A percentile compares a stretch with the other conserved stretches of the same genome.
phyloP scores from a whole-genome alignment of 1,140 invertebrate genomes.

The Melipona quadrifasciata region DNA sequence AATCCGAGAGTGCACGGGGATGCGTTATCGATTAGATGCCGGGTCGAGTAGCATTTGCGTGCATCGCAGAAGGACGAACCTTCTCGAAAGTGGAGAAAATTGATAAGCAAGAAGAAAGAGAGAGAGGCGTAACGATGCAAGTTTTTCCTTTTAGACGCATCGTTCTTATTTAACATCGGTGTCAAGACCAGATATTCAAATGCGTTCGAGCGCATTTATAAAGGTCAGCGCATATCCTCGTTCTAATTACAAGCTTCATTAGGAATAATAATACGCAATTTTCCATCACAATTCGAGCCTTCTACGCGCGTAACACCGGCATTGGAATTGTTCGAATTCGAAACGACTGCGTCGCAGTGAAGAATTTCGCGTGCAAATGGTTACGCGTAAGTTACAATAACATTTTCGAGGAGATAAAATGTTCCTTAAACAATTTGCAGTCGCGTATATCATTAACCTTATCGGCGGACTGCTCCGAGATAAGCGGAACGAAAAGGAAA shows the following conservation, averaged over 20 bases:
- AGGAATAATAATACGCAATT: neutral
- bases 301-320: neutral
- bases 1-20: neutral
- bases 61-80: neutral
- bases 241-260: neutral
- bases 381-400: neutral
- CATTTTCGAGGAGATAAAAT: neutral
- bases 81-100: neutral
- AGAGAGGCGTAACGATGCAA: too few relatives aligned
- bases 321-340: neutral
- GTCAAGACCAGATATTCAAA: slow-evolving; percentile 2
- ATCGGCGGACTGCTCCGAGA: neutral
- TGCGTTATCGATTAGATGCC: slow-evolving; percentile 3
- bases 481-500: neutral
- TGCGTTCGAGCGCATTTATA: neutral
- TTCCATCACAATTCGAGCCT: neutral
- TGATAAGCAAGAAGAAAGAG: too few relatives aligned
- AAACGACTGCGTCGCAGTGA: neutral
- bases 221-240: neutral
- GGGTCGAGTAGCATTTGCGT: neutral
- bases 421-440: neutral
- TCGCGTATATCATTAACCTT: too few relatives aligned
- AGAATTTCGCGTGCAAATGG: neutral
- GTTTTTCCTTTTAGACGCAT: neutral
- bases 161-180: neutral